Conservation (phyloP, 2,888 invertebrate genomes). For the Ypsolopha sequella region DNA sequence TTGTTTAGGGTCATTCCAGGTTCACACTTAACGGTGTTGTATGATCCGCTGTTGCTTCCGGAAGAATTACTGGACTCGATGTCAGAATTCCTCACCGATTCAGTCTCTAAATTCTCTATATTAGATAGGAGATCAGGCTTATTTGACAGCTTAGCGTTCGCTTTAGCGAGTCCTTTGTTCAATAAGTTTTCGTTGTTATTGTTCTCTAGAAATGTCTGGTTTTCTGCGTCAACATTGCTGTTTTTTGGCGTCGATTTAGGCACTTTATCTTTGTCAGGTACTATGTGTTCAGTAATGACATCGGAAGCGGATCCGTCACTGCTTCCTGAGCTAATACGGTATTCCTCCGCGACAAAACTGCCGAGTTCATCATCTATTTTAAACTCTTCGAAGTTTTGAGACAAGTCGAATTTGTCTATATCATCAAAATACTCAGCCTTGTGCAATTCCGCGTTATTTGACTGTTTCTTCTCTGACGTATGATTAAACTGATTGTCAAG, state of each 20-base stretch:
- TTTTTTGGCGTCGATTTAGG: conserved; percentile 12
- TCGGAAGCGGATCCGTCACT: conserved; percentile 60
- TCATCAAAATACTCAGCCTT: conserved; percentile 63
- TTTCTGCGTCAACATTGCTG: conserved; percentile 21
- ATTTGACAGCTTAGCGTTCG: conserved; percentile 59
- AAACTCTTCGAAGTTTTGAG: conserved; percentile 85
- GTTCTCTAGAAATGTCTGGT: conserved; percentile 38
- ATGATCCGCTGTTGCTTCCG: conserved; percentile 63
- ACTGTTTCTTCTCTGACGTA: conserved; percentile 31
- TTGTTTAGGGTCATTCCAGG: conserved; percentile 46
- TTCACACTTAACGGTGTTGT: conserved; percentile 59
- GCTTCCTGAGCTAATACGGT: conserved; percentile 64
- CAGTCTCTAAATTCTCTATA: conserved; percentile 69
- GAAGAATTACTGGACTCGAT: conserved; percentile 74
- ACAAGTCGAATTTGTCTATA: conserved; percentile 75
- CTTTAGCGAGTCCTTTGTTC: conserved; percentile 30
- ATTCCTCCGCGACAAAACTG: conserved; percentile 61
- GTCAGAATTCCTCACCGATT: conserved; percentile 76
- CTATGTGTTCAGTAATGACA: conserved; percentile 50
- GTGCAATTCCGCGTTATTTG: conserved; percentile 35
- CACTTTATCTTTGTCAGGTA: conserved; percentile 39
- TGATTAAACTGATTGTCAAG: conserved; percentile 57
- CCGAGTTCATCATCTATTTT: conserved; percentile 80
- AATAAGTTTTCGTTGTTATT: conserved; percentile 27
- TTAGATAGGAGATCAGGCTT: conserved; percentile 67